A percentile compares a stretch with the other conserved stretches of the same genome.
Conservation (phyloP, 2,797 vertebrate genomes). For the Pseudotriccus pelzelni region DNA sequence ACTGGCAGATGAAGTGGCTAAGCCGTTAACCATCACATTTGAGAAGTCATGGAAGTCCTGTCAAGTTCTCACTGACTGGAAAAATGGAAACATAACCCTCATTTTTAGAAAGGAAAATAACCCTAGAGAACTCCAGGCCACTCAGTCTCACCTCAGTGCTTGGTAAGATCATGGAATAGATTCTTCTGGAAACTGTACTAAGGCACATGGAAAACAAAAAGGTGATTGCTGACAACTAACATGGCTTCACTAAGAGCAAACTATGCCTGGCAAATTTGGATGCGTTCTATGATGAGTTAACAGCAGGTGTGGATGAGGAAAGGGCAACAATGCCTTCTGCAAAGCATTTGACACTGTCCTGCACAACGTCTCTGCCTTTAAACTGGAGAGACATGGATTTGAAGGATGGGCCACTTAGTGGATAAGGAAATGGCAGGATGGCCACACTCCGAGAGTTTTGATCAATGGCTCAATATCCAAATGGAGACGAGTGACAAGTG, state of each 20-base stretch:
- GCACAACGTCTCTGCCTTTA: not conserved
- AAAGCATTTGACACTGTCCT: not conserved
- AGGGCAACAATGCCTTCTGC: not conserved
- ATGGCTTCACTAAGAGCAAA: not conserved
- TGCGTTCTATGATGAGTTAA: not conserved
- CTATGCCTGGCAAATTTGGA: too few relatives aligned
- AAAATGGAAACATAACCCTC: not conserved
- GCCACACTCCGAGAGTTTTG: not conserved
- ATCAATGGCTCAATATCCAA: not conserved
- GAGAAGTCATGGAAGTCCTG: not conserved
- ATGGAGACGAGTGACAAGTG: too few relatives aligned
- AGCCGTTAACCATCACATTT: not conserved
- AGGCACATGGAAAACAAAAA: not conserved
- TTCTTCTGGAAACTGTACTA: not conserved
- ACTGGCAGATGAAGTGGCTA: not conserved
- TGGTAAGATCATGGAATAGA: not conserved
- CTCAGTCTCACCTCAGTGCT: not conserved
- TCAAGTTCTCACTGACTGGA: not conserved
- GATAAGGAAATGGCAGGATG: not conserved
- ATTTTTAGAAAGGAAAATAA: not conserved
- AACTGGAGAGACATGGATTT: not conserved
- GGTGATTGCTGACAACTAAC: not conserved
- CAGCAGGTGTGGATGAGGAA: not conserved
- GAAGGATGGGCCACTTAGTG: not conserved
- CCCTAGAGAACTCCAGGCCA: not conserved